Evolutionary conservation across 2,113 vertebrate genomes (phyloP).

Genomic region (Paramisgurnus dabryanus): DNA sequence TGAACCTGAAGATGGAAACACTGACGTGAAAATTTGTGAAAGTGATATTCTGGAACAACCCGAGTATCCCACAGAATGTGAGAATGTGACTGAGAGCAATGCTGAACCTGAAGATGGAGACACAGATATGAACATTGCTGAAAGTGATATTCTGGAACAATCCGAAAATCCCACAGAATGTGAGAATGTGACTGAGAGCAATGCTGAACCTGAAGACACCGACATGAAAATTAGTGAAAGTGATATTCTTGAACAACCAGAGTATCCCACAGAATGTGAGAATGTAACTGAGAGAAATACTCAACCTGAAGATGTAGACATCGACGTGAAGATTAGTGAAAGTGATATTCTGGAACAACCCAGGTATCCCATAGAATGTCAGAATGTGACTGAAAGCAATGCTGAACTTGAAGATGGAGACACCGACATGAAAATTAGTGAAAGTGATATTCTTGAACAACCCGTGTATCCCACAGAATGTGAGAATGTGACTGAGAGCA

Average conservation of each 20-base stretch:
- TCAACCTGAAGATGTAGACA: slow-evolving; percentile 28
- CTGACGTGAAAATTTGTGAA: slow-evolving; percentile 12
- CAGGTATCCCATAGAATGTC: slow-evolving; percentile 44
- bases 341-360: slow-evolving; percentile 43
- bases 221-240: slow-evolving; percentile 7
- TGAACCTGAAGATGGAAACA: slow-evolving; percentile 13
- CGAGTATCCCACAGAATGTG: slow-evolving; percentile 45
- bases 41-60: slow-evolving; percentile 42
- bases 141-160: slow-evolving; percentile 42
- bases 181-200: slow-evolving; percentile 14
- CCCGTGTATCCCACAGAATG: slow-evolving; percentile 44
- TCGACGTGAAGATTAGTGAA: slow-evolving; percentile 9
- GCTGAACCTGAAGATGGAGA: slow-evolving; percentile 22
- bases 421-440: slow-evolving; percentile 4
- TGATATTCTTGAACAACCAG: slow-evolving; percentile 43
- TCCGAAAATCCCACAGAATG: slow-evolving; percentile 43
- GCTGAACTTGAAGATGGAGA: slow-evolving; percentile 29
- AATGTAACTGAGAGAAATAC: neutral
- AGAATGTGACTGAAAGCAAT: slow-evolving; percentile 1
- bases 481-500: slow-evolving; percentile 13
- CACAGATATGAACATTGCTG: slow-evolving; percentile 2
- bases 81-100: neutral
- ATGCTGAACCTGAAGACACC: slow-evolving; percentile 15
- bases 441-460: slow-evolving; percentile 43
- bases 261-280: slow-evolving; percentile 45